Evolutionary conservation across 2,888 invertebrate species (phyloP), one percentile per base, ranked within the genome.

Genomic region (Epirrhoe tristata): DNA sequence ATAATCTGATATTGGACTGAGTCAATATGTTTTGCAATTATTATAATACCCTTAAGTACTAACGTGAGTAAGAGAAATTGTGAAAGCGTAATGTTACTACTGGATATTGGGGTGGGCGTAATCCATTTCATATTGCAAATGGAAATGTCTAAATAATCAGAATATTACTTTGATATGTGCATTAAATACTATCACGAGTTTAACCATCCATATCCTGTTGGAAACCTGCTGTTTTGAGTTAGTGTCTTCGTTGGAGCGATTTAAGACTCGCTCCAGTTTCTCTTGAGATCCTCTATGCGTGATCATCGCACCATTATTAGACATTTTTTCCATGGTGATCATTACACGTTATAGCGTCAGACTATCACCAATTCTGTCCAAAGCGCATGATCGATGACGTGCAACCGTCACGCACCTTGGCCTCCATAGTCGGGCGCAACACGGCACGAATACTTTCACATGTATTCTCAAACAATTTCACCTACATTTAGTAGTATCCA

Each of bases 381-480:
- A 70, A 63, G 77, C 74, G 77, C 77, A 77, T 69, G 78, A 71
- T 81, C 84, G 75, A 83, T 87, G 81, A 76, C 73, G 83, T 84
- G 83, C 79, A 77, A 76, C 86, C 81, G 88, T 86, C 80, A 75
- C 88, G 89, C 90, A 80, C 81, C 79, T 79, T 72, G 71, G 43
- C 34, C 80, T 73, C 74, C 39, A 43, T 12, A 12, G 39, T 43
- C 80, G 81, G 79, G 79, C 81, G 77, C 77, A 68, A 69, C 83
- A 77, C 78, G 71, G 71, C 71, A 69, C 69, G 70, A 70, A 75
- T 77, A 77, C 90, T 90, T 91, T 91, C 90, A 88, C 89, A 86
- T 89, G 83, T 78, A 81, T 79, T 78, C 53, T 83, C 76, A 78
- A 73, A 77, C 78, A 86, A 81, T 89, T 88, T 88, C 85, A 87